Evolutionary conservation across 2,888 invertebrate genomes (phyloP), one percentile per base, ranked within the genome.

Genomic region (Leptogaster cylindrica): DNA sequence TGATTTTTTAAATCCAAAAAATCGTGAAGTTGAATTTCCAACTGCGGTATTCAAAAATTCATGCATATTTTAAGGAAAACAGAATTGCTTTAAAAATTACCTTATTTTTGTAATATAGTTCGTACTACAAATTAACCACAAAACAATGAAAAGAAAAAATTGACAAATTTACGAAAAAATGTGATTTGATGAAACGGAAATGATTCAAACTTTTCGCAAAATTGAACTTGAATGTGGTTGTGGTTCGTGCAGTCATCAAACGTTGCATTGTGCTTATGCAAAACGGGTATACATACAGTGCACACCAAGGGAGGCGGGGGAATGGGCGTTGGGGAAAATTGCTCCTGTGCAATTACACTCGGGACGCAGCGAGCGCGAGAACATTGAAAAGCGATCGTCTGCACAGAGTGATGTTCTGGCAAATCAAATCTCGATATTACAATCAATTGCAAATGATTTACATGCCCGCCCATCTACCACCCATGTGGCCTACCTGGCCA

Each of bases 371-470:
- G 36, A 36, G 23, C 36, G 31, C 18, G 39, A 12, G 36, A 16
- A 55, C 39, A 41, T 41, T 18, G 41, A 41, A 16, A 41, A 41
- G 41, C 41, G 41, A 41, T 41, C 36, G 39, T 4, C 48, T n/a
- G 18, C 10, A 36, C 55, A 36, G 20, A 36, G 33, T 36, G 31
- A 8, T 36, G 31, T 31, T 55, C 23, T 55, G 39, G 6, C 36
- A 55, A 55, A 55, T 55, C 55, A 55, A 55, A 55, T 55, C 55
- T 10, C 18, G 18, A 61, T 44, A 61, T 61, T 61, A 61, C 44
- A 44, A 61, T 61, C 61, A 61, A 61, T 61, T 61, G 61, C 44
- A 44, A 61, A 61, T 61, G 41, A 61, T 61, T 61, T 61, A 44
- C 61, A 61, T 61, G 25, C 55, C 55, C 16, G 18, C 41, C 16